These are phyloP conservation scores for Crotalus adamanteus DNA, from an alignment of 2,797 vertebrate species.

Conservation along the genomic window DNA sequence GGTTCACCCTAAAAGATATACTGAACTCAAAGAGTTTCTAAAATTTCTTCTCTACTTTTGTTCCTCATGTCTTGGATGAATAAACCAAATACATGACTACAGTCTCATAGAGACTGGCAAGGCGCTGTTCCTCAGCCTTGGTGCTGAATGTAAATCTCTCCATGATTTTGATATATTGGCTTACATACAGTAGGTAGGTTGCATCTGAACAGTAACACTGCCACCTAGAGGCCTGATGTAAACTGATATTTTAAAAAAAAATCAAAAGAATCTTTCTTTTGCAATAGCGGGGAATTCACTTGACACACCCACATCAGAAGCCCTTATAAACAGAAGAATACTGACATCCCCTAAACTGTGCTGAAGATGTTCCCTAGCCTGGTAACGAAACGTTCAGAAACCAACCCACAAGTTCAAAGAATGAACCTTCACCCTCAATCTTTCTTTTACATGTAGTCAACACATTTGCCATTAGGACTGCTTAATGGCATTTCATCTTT, in stretches of 20 bases:
- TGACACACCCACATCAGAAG: too few species aligned
- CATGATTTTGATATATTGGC: background rate
- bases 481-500: background rate
- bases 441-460: background rate
- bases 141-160: conserved; percentile 43
- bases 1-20: background rate
- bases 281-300: too few species aligned
- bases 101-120: conserved; percentile 11
- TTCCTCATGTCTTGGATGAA: conserved; percentile 14
- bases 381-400: too few species aligned
- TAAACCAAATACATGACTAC: conserved; percentile 24
- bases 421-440: background rate
- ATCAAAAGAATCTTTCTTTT: background rate
- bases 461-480: background rate
- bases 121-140: background rate
- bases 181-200: background rate
- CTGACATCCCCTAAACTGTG: too few species aligned
- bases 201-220: conserved; percentile 68
- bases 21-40: background rate
- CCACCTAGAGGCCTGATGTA: conserved; percentile 68
- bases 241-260: background rate
- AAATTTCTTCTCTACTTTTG: background rate
- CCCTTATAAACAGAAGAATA: too few species aligned
- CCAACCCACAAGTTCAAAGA: too few species aligned
- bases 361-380: too few species aligned